Evolutionary conservation across 2,113 vertebrate genomes (phyloP).

Genomic region (Promerops cafer): DNA sequence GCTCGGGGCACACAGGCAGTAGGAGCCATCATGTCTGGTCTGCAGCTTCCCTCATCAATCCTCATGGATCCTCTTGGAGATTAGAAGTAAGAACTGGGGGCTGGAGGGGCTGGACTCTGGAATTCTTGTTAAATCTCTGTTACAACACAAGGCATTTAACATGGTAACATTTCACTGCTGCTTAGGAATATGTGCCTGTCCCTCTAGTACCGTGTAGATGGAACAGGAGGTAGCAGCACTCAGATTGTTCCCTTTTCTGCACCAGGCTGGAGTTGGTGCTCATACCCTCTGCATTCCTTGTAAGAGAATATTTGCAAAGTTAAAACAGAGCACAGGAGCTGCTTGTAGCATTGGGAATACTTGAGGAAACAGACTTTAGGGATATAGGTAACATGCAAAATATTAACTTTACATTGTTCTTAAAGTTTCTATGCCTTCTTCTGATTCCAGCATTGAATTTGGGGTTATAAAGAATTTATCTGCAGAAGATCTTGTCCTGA

Average conservation of each 20-base stretch:
- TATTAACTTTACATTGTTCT: background rate
- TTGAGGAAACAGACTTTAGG: background rate
- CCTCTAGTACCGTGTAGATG: rapidly evolving
- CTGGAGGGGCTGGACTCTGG: background rate
- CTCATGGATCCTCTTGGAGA: background rate
- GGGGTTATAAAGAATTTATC: background rate
- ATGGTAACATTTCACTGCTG: background rate
- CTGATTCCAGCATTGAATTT: background rate
- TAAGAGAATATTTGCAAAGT: background rate
- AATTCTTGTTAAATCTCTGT: background rate
- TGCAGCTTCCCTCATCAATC: background rate
- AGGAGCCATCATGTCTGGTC: background rate
- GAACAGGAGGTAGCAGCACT: background rate
- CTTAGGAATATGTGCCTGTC: background rate
- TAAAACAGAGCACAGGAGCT: background rate
- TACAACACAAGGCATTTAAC: background rate
- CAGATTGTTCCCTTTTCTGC: background rate
- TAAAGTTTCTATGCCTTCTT: background rate
- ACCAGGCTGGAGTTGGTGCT: background rate
- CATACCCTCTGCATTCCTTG: background rate
- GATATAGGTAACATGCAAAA: background rate
- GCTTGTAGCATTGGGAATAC: background rate
- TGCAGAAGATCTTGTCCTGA: background rate
- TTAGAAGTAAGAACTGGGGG: background rate
- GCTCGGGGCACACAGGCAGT: background rate